Conservation (phyloP, 2,797 vertebrate genomes). For the Sebastes variabilis region DNA sequence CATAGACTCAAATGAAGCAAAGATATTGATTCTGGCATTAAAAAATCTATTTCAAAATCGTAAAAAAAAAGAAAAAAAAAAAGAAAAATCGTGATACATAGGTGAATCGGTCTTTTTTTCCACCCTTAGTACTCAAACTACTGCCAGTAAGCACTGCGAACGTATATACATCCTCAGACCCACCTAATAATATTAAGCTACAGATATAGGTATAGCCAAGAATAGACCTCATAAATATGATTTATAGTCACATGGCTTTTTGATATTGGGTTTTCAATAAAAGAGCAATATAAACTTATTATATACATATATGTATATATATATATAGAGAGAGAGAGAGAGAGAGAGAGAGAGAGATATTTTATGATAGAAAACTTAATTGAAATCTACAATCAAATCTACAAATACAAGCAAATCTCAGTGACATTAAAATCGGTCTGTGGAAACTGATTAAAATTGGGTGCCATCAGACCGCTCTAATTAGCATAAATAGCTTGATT, state of each 20-base stretch:
- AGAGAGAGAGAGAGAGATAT: not conserved
- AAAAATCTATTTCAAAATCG: too few species aligned
- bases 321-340: too few species aligned
- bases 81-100: too few species aligned
- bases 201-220: not conserved
- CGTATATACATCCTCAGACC: not conserved
- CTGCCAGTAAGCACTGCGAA: not conserved
- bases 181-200: not conserved
- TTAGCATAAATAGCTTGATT: constrained; percentile 27
- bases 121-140: not conserved
- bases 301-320: not conserved
- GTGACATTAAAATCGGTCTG: not conserved
- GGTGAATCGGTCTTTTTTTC: too few species aligned
- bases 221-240: not conserved
- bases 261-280: not conserved
- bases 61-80: too few species aligned
- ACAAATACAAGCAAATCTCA: constrained; percentile 1
- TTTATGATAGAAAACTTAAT: not conserved
- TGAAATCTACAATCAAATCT: not conserved
- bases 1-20: too few species aligned
- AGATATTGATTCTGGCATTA: too few species aligned
- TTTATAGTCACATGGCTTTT: not conserved
- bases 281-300: not conserved
- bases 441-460: constrained; percentile 21
- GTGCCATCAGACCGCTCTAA: not conserved